Conservation (phyloP, 53 echinoderm and acorn worm species). For the Patiria pectinifera region DNA sequence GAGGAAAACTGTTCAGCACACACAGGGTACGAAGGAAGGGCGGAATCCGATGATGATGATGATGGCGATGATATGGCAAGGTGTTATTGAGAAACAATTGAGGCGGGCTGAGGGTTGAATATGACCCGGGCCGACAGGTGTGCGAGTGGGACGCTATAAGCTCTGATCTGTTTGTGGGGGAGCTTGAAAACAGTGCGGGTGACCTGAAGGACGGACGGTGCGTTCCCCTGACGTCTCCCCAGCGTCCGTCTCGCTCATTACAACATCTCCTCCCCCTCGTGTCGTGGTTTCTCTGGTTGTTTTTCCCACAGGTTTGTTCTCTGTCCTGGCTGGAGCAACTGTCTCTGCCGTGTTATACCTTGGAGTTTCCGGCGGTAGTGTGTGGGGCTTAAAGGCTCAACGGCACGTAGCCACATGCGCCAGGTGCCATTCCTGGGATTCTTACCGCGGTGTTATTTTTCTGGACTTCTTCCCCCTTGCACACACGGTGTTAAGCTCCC, state of each 20-base stretch:
- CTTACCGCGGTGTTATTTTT: constrained; percentile 24
- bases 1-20: background rate
- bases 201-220: constrained; percentile 33
- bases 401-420: constrained; percentile 53
- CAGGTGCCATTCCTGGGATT: constrained; percentile 57
- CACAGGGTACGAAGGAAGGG: background rate
- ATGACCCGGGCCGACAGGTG: constrained; percentile 45
- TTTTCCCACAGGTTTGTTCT: background rate
- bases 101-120: background rate
- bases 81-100: constrained; percentile 45
- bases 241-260: background rate
- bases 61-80: background rate
- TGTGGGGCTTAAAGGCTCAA: constrained; percentile 55
- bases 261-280: background rate
- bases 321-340: background rate
- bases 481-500: constrained; percentile 4
- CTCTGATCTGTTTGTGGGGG: constrained; percentile 25
- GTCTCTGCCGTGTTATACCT: background rate
- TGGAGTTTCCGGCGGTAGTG: constrained; percentile 37
- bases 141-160: constrained; percentile 3
- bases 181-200: background rate
- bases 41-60: background rate
- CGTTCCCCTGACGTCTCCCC: background rate
- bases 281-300: background rate
- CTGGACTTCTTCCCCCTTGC: too few species aligned